Evolutionary conservation across 2,888 invertebrate genomes (phyloP).

Genomic region (Periphyllus acericola): DNA sequence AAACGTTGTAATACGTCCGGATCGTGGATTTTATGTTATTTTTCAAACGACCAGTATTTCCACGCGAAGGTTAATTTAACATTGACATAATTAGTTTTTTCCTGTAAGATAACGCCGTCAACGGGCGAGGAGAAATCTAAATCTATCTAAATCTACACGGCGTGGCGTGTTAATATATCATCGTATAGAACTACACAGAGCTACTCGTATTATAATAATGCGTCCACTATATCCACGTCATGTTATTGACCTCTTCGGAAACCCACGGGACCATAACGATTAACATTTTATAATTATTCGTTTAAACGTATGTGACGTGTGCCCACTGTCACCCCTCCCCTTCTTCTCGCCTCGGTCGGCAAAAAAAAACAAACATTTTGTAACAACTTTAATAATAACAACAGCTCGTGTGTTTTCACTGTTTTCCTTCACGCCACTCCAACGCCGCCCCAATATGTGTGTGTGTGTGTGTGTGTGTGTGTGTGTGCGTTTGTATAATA

Average conservation of each 20-base stretch:
- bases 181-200: not conserved
- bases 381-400: constrained; percentile 48
- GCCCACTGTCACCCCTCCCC: not conserved
- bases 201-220: constrained; percentile 32
- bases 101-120: constrained; percentile 47
- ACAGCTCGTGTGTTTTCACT: constrained; percentile 35
- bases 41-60: not conserved
- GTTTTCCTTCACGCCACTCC: constrained; percentile 35
- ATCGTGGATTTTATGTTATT: too few species aligned
- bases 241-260: constrained; percentile 60
- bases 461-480: not conserved
- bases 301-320: constrained; percentile 8
- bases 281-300: constrained; percentile 35
- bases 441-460: not conserved
- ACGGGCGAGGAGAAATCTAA: constrained; percentile 19
- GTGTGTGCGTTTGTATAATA: not conserved
- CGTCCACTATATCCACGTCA: not conserved
- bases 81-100: constrained; percentile 44
- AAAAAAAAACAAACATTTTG: constrained; percentile 22
- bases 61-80: constrained; percentile 5
- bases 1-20: not conserved
- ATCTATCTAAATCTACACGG: too few species aligned
- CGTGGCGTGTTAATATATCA: constrained; percentile 24
- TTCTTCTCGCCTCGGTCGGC: not conserved
- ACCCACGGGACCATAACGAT: constrained; percentile 58